These are phyloP conservation scores for Bufo bufo DNA, from an alignment of 2,113 vertebrate genomes.

Conservation along the genomic window DNA sequence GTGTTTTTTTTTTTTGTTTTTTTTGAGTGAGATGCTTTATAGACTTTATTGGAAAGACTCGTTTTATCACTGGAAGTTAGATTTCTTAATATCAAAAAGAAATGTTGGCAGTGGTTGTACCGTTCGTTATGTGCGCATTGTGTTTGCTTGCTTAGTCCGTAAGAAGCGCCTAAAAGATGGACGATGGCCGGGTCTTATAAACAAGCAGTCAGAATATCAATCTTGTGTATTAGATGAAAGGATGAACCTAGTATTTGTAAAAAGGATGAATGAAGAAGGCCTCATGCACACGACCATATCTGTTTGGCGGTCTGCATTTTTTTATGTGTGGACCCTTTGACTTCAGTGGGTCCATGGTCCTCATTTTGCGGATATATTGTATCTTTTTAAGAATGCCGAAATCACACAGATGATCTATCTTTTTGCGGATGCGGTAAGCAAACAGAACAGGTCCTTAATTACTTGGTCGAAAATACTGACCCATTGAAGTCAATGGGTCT, in stretches of 20 bases:
- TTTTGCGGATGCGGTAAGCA: no score
- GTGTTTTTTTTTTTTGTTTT: no score
- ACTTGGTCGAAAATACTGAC: no score
- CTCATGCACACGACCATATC: no score
- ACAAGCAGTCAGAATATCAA: not conserved
- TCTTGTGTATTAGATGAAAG: not conserved
- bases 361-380: no score
- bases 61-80: not conserved
- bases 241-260: not conserved
- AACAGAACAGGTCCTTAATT: no score
- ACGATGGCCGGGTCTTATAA: not conserved
- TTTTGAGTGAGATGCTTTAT: not conserved
- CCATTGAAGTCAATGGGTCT: no score
- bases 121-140: not conserved
- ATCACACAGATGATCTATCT: no score
- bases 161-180: not conserved
- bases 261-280: not conserved
- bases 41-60: constrained; percentile 30
- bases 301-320: no score
- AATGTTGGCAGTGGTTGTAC: not conserved
- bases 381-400: no score
- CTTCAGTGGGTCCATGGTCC: no score
- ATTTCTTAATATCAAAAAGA: not conserved
- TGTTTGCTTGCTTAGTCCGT: not conserved
- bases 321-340: no score